Evolutionary conservation across 2,888 invertebrate genomes (phyloP), one percentile per base, ranked within the genome.

Genomic region (Argynnis bischoffii): DNA sequence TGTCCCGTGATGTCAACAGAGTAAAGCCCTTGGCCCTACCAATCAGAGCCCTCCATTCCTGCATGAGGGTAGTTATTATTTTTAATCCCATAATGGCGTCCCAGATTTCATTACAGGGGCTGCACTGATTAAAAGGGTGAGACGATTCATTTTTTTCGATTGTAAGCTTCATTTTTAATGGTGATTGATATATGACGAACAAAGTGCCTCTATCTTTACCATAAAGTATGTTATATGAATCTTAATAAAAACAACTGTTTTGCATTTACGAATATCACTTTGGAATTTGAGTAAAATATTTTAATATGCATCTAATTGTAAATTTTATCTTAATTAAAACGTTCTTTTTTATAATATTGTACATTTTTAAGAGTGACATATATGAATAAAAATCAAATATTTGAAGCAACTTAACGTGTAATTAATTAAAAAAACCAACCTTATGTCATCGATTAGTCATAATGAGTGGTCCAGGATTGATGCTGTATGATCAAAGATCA

Each of bases 11-110:
- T 79, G 77, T 85, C 89, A 84, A 88, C 85, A 86, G 84, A 82
- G 87, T 89, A 88, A 71, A 54, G 74, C 79, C 78, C 76, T 73
- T 76, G 80, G 75, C 82, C 83, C 80, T 77, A 78, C 88, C 84
- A 87, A 86, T 85, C 75, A 79, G 74, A 74, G 77, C 83, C 81
- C 86, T 76, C 78, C 75, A 74, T 76, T 72, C 69, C 74, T 26
- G 47, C 31, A 72, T 69, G 74, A 76, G 83, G 87, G 83, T 78
- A 84, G 89, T 89, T 91, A 92, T 92, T 91, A 91, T 91, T 92
- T 92, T 92, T 92, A 92, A 92, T 92, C 92, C 90, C 88, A 88
- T 92, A 90, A 92, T 92, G 91, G 90, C 87, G 84, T 83, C 83
- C 86, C 88, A 91, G 91, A 92, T 92, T 92, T 92, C 87, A 91